phyloP scores from a whole-genome alignment of 2,797 vertebrate genomes.

The Pempheris klunzingeri region DNA sequence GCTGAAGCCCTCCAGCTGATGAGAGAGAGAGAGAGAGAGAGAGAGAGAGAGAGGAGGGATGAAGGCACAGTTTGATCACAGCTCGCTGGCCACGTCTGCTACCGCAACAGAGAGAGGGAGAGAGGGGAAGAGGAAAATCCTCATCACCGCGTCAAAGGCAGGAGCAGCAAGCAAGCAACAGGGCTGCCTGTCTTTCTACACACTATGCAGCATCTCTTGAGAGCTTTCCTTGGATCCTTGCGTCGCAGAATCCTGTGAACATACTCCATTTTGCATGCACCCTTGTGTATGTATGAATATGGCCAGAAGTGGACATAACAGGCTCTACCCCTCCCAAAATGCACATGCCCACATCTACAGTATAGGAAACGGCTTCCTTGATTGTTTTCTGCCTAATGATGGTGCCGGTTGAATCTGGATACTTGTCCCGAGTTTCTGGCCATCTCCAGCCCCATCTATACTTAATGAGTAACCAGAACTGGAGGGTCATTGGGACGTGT shows the following conservation, averaged over 20 bases:
- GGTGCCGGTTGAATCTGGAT: slow-evolving; percentile 8
- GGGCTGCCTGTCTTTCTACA: slow-evolving; percentile 40
- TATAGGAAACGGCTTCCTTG: slow-evolving; percentile 5
- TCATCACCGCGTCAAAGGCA: slow-evolving; percentile 69
- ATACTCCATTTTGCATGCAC: neutral
- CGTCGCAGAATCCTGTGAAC: slow-evolving; percentile 24
- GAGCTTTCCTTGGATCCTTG: slow-evolving; percentile 45
- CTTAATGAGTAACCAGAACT: slow-evolving; percentile 79
- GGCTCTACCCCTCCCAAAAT: neutral
- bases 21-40: slow-evolving; percentile 47
- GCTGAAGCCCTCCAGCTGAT: slow-evolving; percentile 81
- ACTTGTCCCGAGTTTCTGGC: slow-evolving; percentile 42
- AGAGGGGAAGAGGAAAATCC: slow-evolving; percentile 72
- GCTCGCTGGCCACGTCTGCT: slow-evolving; percentile 79
- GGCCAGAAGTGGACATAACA: slow-evolving; percentile 16
- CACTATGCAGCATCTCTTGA: slow-evolving; percentile 43
- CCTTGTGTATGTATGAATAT: neutral
- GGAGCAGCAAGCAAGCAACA: slow-evolving; percentile 45
- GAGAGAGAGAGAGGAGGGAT: slow-evolving; percentile 48
- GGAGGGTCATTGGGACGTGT: slow-evolving; percentile 76
- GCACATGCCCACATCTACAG: neutral
- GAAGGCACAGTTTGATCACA: slow-evolving; percentile 81
- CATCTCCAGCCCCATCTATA: slow-evolving; percentile 68
- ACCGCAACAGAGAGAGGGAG: slow-evolving; percentile 66
- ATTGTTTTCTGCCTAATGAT: slow-evolving; percentile 10